A percentile compares a stretch with the other conserved stretches of the same genome.
Conservation (phyloP, 1,140 invertebrate species). For the Drosophila nebulosa region DNA sequence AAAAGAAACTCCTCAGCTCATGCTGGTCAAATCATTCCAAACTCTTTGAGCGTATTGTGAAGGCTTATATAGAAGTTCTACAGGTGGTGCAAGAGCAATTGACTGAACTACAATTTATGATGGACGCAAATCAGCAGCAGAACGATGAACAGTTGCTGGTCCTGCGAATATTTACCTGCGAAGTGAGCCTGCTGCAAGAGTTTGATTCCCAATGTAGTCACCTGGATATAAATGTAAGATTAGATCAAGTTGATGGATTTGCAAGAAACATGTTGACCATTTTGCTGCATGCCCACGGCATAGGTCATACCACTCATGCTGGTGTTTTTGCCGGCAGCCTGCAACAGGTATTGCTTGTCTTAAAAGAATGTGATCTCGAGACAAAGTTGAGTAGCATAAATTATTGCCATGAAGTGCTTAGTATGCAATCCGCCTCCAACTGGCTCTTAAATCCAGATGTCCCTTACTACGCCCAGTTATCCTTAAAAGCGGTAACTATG, state of each 20-base stretch:
- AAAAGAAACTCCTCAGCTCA: constrained; percentile 61
- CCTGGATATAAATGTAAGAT: constrained; percentile 29
- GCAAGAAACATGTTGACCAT: constrained; percentile 49
- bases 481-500: constrained; percentile 35
- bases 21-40: constrained; percentile 64
- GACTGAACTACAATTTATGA: constrained; percentile 28
- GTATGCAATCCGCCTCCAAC: constrained; percentile 19
- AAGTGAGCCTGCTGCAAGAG: constrained; percentile 45
- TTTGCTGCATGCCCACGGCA: constrained; percentile 47
- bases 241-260: constrained; percentile 39
- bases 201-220: constrained; percentile 56
- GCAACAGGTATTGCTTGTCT: constrained; percentile 43
- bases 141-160: neutral
- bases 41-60: constrained; percentile 47
- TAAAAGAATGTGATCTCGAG: constrained; percentile 62
- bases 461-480: constrained; percentile 39
- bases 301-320: constrained; percentile 49
- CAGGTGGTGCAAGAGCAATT: constrained; percentile 40
- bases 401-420: constrained; percentile 59
- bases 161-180: constrained; percentile 38
- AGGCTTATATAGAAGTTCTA: constrained; percentile 56
- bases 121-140: neutral
- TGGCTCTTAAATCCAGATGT: constrained; percentile 32
- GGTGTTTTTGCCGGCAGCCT: constrained; percentile 52
- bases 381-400: constrained; percentile 50